phyloP scores from a whole-genome alignment of 1,140 invertebrate genomes.

The Trachymyrmex septentrionalis region DNA sequence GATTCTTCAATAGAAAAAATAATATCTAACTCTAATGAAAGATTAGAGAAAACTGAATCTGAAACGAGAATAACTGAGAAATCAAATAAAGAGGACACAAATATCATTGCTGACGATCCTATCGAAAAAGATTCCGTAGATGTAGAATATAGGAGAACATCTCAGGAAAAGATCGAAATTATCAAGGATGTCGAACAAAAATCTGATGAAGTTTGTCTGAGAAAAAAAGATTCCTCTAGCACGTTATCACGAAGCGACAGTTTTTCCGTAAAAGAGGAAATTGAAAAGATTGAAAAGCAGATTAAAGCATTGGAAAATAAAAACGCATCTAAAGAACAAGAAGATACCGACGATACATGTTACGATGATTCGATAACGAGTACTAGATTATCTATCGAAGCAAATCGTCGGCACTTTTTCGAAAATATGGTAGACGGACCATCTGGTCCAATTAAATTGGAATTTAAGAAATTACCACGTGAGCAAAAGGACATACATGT shows the following conservation, averaged over 20 bases:
- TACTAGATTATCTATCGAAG: slow-evolving; percentile 77
- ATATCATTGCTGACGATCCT: neutral
- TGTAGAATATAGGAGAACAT: slow-evolving; percentile 67
- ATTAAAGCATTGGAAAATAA: slow-evolving; percentile 80
- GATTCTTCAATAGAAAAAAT: neutral
- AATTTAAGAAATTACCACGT: slow-evolving; percentile 81
- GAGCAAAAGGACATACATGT: slow-evolving; percentile 81
- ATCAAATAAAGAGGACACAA: neutral
- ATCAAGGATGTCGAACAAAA: slow-evolving; percentile 66
- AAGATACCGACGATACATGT: slow-evolving; percentile 11
- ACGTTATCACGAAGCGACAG: slow-evolving; percentile 76
- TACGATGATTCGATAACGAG: slow-evolving; percentile 12
- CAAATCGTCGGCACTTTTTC: slow-evolving; percentile 81
- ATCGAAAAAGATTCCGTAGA: slow-evolving; percentile 45
- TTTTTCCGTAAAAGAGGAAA: slow-evolving; percentile 83
- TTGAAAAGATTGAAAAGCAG: slow-evolving; percentile 84
- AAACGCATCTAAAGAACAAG: slow-evolving; percentile 55
- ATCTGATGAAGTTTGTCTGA: slow-evolving; percentile 61
- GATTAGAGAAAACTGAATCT: neutral
- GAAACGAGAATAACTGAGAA: neutral
- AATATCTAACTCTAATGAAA: neutral
- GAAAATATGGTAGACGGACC: slow-evolving; percentile 76
- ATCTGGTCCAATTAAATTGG: slow-evolving; percentile 78
- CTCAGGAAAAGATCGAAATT: slow-evolving; percentile 70
- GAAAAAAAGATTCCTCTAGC: slow-evolving; percentile 56